These are phyloP conservation scores for Thera britannica DNA, from an alignment of 2,888 invertebrate species.

Conservation along the genomic window DNA sequence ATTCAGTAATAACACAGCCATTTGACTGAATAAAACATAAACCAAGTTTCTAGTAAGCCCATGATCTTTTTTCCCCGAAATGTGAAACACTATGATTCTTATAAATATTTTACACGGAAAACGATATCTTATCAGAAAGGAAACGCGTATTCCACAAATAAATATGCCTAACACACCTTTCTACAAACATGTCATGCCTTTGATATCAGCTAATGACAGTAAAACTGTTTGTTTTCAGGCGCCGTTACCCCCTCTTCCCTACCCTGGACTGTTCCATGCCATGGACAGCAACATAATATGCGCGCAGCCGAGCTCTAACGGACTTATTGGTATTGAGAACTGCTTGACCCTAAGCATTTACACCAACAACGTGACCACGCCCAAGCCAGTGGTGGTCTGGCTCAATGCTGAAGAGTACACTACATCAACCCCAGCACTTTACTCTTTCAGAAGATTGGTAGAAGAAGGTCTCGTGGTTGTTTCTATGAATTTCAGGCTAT, in stretches of 20 bases:
- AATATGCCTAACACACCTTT: slow-evolving; percentile 27
- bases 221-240: slow-evolving; percentile 45
- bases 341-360: slow-evolving; percentile 69
- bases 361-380: slow-evolving; percentile 58
- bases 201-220: not conserved
- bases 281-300: slow-evolving; percentile 58
- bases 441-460: slow-evolving; percentile 85
- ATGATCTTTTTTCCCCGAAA: too few species aligned
- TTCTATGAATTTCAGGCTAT: slow-evolving; percentile 88
- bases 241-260: slow-evolving; percentile 43
- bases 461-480: slow-evolving; percentile 87
- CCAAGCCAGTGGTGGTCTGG: slow-evolving; percentile 73
- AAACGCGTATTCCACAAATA: slow-evolving; percentile 1
- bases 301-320: slow-evolving; percentile 65
- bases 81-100: not conserved
- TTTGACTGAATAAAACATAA: too few species aligned
- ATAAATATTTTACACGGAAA: slow-evolving; percentile 1
- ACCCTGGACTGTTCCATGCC: slow-evolving; percentile 54
- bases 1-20: too few species aligned
- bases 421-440: slow-evolving; percentile 49
- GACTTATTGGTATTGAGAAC: slow-evolving; percentile 69
- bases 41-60: too few species aligned
- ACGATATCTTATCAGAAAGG: slow-evolving; percentile 27
- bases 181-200: slow-evolving; percentile 5
- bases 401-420: slow-evolving; percentile 70